Conservation (phyloP, 2,797 vertebrate species). For the Paramormyrops hopkinsi region DNA sequence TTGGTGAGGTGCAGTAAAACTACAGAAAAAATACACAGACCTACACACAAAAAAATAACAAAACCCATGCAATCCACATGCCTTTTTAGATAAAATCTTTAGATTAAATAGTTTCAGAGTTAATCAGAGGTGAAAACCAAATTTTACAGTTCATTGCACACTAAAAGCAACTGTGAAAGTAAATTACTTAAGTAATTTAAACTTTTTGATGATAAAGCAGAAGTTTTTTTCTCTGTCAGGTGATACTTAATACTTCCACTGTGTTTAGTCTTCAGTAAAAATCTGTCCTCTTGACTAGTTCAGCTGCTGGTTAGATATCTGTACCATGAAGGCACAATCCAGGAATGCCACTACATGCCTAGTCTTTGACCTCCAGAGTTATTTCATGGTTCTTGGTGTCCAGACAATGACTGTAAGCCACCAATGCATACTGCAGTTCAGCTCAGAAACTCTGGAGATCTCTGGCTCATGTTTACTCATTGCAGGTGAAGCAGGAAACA, state of each 20-base stretch:
- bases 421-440: background rate
- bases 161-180: background rate
- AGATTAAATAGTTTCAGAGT: background rate
- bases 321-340: background rate
- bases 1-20: background rate
- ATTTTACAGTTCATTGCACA: conserved; percentile 1
- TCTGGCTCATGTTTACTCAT: background rate
- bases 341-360: background rate
- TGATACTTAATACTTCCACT: background rate
- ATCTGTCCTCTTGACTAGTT: background rate
- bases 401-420: background rate
- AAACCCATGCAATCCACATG: background rate
- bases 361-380: background rate
- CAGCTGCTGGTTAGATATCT: background rate
- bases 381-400: background rate
- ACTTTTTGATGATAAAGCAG: background rate
- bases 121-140: conserved; percentile 8
- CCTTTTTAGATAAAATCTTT: background rate
- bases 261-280: background rate
- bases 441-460: background rate
- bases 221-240: background rate
- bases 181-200: background rate
- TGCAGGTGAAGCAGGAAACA: background rate
- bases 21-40: background rate
- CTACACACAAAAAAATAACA: background rate